Evolutionary conservation across 2,113 vertebrate genomes (phyloP).

Genomic region (Takifugu bimaculatus): DNA sequence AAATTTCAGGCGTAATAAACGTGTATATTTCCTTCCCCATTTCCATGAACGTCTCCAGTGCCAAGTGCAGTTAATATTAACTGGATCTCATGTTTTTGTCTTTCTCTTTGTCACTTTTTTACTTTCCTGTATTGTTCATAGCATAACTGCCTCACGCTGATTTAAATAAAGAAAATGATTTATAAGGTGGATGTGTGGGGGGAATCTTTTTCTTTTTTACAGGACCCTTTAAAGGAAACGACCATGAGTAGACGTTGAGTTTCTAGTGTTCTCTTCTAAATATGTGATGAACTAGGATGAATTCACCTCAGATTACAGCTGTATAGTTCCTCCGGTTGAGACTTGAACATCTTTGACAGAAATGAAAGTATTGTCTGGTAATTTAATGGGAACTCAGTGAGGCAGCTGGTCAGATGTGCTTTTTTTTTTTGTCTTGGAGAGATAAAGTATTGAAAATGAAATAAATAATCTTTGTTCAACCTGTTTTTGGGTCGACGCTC

Average conservation of each 20-base stretch:
- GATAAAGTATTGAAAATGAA: too few species aligned
- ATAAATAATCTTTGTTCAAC: too few species aligned
- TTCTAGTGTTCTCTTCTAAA: too few species aligned
- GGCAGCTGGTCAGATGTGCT: too few species aligned
- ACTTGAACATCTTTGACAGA: too few species aligned
- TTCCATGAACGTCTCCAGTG: constrained; percentile 76
- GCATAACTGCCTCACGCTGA: constrained; percentile 80
- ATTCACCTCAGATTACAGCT: too few species aligned
- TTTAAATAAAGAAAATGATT: constrained; percentile 85
- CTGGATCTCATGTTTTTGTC: constrained; percentile 69
- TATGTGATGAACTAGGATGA: not conserved
- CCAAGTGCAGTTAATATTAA: constrained; percentile 82
- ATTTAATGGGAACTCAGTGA: too few species aligned
- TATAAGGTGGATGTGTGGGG: constrained; percentile 69
- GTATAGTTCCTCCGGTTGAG: too few species aligned
- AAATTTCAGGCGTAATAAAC: constrained; percentile 64
- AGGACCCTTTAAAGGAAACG: constrained; percentile 7
- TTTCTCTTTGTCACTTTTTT: constrained; percentile 61
- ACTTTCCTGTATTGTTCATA: constrained; percentile 69
- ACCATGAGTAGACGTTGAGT: not conserved
- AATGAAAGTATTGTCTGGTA: too few species aligned
- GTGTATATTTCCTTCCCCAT: constrained; percentile 65
- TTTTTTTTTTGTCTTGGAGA: too few species aligned
- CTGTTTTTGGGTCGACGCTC: too few species aligned
- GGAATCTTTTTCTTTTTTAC: constrained; percentile 12